phyloP scores from a whole-genome alignment of 2,113 vertebrate genomes.

The Rhodinocichla rosea region DNA sequence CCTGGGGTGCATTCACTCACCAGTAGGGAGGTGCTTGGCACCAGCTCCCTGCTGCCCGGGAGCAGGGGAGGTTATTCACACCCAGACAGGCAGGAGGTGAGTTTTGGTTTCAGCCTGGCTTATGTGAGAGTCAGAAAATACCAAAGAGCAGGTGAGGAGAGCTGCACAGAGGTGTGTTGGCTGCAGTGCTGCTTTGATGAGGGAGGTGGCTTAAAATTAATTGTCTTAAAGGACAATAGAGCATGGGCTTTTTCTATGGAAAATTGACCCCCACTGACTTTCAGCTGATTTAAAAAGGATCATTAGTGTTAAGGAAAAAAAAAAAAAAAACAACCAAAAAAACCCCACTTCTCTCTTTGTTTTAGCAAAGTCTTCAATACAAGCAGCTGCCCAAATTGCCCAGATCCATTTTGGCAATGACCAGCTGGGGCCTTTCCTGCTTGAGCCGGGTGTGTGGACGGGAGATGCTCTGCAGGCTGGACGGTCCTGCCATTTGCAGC shows the following conservation, averaged over 20 bases:
- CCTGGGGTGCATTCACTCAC: rapidly evolving
- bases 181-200: neutral
- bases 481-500: neutral
- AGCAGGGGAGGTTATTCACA: neutral
- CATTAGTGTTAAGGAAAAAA: rapidly evolving
- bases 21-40: no score
- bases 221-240: neutral
- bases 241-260: neutral
- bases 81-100: neutral
- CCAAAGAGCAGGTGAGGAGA: neutral
- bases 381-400: neutral
- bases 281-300: neutral
- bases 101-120: neutral
- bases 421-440: neutral
- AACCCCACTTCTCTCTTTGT: neutral
- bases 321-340: no score
- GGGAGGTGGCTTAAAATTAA: neutral
- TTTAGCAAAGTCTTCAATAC: neutral
- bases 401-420: rapidly evolving
- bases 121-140: neutral
- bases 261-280: neutral
- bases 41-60: rapidly evolving
- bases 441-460: neutral
- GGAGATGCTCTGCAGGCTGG: no score
- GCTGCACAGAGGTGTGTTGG: neutral